Base-by-base conservation (phyloP, 1,140 invertebrate species). In the Drosophila yakuba region DNA sequence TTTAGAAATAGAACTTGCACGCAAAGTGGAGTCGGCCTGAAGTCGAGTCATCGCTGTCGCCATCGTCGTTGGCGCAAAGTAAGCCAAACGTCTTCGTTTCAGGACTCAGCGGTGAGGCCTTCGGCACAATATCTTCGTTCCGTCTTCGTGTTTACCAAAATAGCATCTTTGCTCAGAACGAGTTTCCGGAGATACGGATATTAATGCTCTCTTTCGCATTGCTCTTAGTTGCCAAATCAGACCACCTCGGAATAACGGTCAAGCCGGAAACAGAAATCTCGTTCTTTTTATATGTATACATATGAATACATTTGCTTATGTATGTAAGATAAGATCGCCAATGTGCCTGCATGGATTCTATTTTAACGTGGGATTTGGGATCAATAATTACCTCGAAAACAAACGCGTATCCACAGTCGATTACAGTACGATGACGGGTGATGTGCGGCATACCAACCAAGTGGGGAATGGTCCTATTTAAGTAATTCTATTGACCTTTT, bases 1-100 rank as follows among this genome's bases (percentile, higher is more conserved):
- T 60, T 88, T 89, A 88, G 84, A 84, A 88, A 88, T 88, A 88
- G 84, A 88, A 88, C 80, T 88, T 88, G 85, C 61, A 68, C 63
- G 66, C 77, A 73, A 80, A 74, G 67, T 66, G 74, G 60, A 64
- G 58, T 78, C 76, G 74, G 47, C 51, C 15, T 47, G 50, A 47
- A 44, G 44, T 55, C 39, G 61, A 57, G 64, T 45, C 48, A 69
- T 52, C 36, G 59, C 38, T 51, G 35, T 52, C 39, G 60, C 55
- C 60, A 59, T 67, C 63, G 63, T 62, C 61, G 44, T 36, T 47
- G 64, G 36, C 57, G 58, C 78, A 80, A 86, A 79, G 83, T 88
- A 86, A 88, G 83, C 73, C 83, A 86, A 89, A 89, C 59, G 60
- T 86, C 83, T 88, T 88, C 86, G 81, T 73, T 43, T 59, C 41